phyloP scores from a whole-genome alignment of 2,888 invertebrate species.

The Teleiodes luculella region DNA sequence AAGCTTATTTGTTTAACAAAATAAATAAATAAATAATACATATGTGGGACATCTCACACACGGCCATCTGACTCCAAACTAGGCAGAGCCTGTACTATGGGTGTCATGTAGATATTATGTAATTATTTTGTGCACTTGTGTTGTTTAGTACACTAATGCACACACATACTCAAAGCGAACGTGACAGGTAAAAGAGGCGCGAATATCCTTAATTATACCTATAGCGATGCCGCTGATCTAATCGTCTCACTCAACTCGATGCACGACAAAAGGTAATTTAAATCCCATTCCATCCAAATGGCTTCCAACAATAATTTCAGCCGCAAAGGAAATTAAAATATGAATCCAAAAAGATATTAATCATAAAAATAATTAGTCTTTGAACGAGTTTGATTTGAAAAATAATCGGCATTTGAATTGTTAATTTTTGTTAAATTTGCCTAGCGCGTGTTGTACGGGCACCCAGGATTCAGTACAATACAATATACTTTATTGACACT shows the following conservation, averaged over 20 bases:
- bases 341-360: constrained; percentile 47
- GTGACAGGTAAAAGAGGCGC: too few relatives aligned
- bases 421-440: constrained; percentile 27
- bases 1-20: background rate
- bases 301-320: constrained; percentile 34
- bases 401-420: constrained; percentile 47
- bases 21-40: too few relatives aligned
- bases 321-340: constrained; percentile 54
- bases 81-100: too few relatives aligned
- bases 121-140: too few relatives aligned
- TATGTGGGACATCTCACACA: too few relatives aligned
- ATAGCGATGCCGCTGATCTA: constrained; percentile 26
- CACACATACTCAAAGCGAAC: too few relatives aligned
- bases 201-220: background rate
- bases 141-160: too few relatives aligned
- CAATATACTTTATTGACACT: too few relatives aligned
- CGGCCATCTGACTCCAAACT: too few relatives aligned
- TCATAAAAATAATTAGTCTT: constrained; percentile 54
- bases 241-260: constrained; percentile 46
- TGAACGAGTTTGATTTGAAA: constrained; percentile 45
- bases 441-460: too few relatives aligned
- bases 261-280: constrained; percentile 59
- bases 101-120: too few relatives aligned
- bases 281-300: constrained; percentile 47
- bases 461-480: too few relatives aligned